Conservation (phyloP, 2,113 vertebrate genomes). For the Cricetomys ansorgei region DNA sequence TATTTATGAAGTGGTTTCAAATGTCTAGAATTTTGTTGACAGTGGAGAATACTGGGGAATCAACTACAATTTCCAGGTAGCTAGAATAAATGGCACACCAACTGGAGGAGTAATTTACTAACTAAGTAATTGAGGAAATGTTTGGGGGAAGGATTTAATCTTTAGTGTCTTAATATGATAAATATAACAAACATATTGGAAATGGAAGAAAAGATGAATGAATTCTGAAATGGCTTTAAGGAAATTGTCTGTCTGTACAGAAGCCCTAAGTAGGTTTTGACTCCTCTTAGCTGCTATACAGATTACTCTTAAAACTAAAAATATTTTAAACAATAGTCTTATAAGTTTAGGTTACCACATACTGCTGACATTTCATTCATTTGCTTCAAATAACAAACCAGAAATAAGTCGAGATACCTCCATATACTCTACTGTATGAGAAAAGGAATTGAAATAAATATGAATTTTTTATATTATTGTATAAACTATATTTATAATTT, state of each 20-base stretch:
- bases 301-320: background rate
- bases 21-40: background rate
- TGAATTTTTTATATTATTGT: background rate
- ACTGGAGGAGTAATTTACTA: background rate
- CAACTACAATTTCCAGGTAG: background rate
- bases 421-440: background rate
- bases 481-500: background rate
- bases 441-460: background rate
- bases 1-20: background rate
- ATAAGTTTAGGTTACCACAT: background rate
- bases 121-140: background rate
- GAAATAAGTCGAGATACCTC: background rate
- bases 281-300: background rate
- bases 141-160: background rate
- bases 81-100: background rate
- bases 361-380: background rate
- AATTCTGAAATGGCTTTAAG: background rate
- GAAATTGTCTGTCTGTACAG: background rate
- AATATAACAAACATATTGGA: background rate
- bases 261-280: background rate
- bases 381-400: background rate
- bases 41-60: background rate
- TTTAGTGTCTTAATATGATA: background rate
- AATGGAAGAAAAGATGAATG: background rate
- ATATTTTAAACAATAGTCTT: background rate